phyloP scores from a whole-genome alignment of 2,113 vertebrate species.

The Okapia johnstoni region DNA sequence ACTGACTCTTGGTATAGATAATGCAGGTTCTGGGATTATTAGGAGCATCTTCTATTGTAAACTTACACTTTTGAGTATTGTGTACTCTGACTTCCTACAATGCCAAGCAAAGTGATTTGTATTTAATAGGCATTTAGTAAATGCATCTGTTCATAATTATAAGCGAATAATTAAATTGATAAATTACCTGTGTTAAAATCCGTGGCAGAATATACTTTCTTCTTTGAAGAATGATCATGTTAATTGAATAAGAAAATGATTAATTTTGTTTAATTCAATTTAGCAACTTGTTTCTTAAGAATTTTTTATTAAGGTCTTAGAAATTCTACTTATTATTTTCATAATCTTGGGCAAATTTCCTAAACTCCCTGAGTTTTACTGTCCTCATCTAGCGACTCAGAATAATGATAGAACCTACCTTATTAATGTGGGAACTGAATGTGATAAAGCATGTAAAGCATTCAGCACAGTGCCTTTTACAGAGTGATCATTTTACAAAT shows the following conservation, averaged over 20 bases:
- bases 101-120: neutral
- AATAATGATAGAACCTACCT: neutral
- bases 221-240: neutral
- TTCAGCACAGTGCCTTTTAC: neutral
- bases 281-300: neutral
- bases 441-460: neutral
- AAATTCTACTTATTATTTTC: neutral
- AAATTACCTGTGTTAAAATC: neutral
- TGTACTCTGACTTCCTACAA: neutral
- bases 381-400: neutral
- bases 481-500: neutral
- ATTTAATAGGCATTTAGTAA: neutral
- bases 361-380: neutral
- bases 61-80: neutral
- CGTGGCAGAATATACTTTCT: neutral
- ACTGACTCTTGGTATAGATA: neutral
- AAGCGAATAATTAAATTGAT: conserved; percentile 5
- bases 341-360: neutral
- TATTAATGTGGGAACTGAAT: neutral
- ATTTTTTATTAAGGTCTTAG: neutral
- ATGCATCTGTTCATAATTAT: neutral
- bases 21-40: neutral
- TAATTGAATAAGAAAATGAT: conserved; percentile 36
- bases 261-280: conserved; percentile 50
- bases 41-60: neutral